Evolutionary conservation across 2,888 invertebrate genomes (phyloP).

Genomic region (Schizotus pectinicornis): DNA sequence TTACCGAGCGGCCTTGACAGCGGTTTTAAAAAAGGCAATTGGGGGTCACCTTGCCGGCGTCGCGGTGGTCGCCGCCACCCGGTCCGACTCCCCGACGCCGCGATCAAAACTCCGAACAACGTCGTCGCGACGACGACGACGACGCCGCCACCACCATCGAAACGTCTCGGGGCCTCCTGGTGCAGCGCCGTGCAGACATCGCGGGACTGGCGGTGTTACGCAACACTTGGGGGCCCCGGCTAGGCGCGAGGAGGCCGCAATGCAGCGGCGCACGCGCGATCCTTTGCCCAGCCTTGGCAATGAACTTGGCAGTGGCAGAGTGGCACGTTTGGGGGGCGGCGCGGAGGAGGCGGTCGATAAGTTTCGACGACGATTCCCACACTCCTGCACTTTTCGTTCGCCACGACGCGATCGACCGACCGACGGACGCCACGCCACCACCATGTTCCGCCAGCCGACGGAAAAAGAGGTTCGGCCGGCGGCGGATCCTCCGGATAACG

Average conservation of each 20-base stretch:
- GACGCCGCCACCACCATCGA: constrained; percentile 23
- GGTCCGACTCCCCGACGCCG: no score
- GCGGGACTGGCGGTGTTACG: constrained; percentile 50
- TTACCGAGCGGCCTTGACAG: constrained; percentile 48
- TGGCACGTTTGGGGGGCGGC: constrained; percentile 24
- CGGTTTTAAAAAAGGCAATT: constrained; percentile 49
- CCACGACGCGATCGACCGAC: constrained; percentile 4
- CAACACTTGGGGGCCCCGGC: constrained; percentile 50
- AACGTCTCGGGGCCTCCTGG: constrained; percentile 43
- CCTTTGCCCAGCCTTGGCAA: constrained; percentile 78
- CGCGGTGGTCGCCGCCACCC: constrained; percentile 52
- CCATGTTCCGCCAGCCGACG: no score
- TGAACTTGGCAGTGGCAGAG: constrained; percentile 71
- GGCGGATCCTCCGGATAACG: no score
- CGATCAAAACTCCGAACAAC: no score
- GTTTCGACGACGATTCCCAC: constrained; percentile 13
- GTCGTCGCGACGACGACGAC: constrained; percentile 9
- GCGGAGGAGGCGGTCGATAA: constrained; percentile 33
- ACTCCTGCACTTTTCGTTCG: constrained; percentile 14
- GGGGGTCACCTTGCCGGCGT: constrained; percentile 52
- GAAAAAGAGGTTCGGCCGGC: no score
- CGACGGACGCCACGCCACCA: no score
- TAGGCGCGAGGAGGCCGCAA: constrained; percentile 62
- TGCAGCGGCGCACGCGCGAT: constrained; percentile 65
- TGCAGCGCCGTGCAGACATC: constrained; percentile 47